Percentiles rank a stretch among this genome's conserved stretches.
Evolutionary conservation across 2,113 vertebrate species (phyloP).

Genomic region (Notiomystis cincta): DNA sequence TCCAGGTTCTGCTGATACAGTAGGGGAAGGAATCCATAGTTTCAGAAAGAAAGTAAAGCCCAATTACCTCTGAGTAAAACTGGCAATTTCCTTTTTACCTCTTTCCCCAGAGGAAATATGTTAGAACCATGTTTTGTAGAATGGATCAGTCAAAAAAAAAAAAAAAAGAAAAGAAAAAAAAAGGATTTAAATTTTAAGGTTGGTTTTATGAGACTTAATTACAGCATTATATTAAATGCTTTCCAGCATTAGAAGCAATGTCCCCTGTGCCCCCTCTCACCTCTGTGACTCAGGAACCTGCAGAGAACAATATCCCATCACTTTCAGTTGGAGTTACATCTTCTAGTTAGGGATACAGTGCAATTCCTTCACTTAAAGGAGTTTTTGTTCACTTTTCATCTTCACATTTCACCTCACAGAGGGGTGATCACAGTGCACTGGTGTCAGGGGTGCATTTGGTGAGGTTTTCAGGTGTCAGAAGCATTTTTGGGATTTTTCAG

Average conservation of each 20-base stretch:
- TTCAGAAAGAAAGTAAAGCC: not conserved
- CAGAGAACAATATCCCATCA: not conserved
- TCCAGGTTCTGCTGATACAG: not conserved
- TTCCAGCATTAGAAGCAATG: not conserved
- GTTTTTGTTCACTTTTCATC: not conserved
- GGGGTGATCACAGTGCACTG: not conserved
- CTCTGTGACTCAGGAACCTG: not conserved
- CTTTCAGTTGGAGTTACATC: not conserved
- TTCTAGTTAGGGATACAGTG: not conserved
- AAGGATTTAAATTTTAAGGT: not conserved
- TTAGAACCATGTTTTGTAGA: not conserved
- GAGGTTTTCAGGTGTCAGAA: not conserved
- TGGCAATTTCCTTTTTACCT: not conserved
- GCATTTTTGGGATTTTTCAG: not conserved
- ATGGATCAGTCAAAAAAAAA: not conserved
- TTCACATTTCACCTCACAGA: not conserved
- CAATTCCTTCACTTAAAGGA: not conserved
- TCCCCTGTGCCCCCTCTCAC: not conserved
- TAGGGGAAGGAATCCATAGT: not conserved
- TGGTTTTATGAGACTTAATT: not conserved
- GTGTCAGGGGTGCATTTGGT: not conserved
- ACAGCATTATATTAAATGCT: not conserved
- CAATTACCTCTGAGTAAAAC: not conserved
- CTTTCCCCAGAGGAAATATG: not conserved
- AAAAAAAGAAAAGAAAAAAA: not conserved